Evolutionary conservation across 2,797 vertebrate genomes (phyloP).

Genomic region (Amblyopsis hoosieri): DNA sequence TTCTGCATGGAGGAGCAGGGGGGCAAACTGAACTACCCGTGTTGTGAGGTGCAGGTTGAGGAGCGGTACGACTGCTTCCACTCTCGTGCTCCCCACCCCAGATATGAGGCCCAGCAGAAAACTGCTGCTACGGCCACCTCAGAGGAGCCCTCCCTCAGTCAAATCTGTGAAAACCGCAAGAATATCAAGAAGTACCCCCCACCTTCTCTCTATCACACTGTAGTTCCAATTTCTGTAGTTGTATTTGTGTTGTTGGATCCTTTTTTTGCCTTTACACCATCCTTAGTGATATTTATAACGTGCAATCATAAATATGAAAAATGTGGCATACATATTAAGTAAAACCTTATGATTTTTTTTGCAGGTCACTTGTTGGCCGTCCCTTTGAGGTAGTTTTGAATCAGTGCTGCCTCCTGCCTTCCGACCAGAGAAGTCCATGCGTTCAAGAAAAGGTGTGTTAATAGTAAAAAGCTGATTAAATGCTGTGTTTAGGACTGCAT

Average conservation of each 20-base stretch:
- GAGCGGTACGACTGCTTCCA: slow-evolving; percentile 67
- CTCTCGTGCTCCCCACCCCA: slow-evolving; percentile 51
- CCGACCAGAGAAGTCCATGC: slow-evolving; percentile 47
- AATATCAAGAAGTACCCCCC: slow-evolving; percentile 55
- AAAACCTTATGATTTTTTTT: slow-evolving; percentile 11
- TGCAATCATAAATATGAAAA: too few species aligned
- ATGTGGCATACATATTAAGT: too few species aligned
- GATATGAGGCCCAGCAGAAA: slow-evolving; percentile 42
- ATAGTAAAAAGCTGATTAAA: background rate
- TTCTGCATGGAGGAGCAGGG: slow-evolving; percentile 58
- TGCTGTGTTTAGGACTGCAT: background rate
- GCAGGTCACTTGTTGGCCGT: slow-evolving; percentile 54
- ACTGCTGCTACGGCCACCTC: background rate
- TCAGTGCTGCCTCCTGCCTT: slow-evolving; percentile 70
- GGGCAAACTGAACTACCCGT: slow-evolving; percentile 33
- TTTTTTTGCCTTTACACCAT: background rate
- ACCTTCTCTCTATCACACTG: background rate
- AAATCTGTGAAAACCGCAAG: slow-evolving; percentile 67
- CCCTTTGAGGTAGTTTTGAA: slow-evolving; percentile 53
- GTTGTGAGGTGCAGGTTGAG: slow-evolving; percentile 50
- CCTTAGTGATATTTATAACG: background rate
- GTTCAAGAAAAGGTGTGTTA: slow-evolving; percentile 57
- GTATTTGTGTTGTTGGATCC: background rate
- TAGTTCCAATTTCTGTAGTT: background rate
- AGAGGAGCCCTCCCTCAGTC: slow-evolving; percentile 23